Conservation (phyloP, 2,113 vertebrate genomes). For the Cephalopholis sonnerati region DNA sequence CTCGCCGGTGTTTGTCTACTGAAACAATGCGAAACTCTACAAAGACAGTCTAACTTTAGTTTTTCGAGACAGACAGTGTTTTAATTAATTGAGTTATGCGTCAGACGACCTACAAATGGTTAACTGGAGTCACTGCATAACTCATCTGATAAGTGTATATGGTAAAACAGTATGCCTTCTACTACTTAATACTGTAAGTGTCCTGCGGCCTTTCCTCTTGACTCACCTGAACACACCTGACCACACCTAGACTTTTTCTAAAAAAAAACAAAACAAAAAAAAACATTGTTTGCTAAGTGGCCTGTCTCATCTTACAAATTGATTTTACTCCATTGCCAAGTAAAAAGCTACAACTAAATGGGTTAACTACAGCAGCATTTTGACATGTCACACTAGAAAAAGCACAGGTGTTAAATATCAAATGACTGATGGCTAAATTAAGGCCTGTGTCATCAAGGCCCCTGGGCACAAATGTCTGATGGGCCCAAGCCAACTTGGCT, state of each 20-base stretch:
- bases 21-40: neutral
- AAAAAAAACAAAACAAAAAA: neutral
- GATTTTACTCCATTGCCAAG: neutral
- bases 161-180: neutral
- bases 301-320: neutral
- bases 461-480: too few species aligned
- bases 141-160: neutral
- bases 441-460: too few species aligned
- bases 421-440: neutral
- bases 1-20: neutral
- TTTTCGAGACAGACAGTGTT: too few species aligned
- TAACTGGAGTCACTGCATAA: neutral
- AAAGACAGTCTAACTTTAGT: neutral
- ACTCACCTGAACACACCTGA: neutral
- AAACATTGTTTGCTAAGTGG: neutral
- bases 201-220: too few species aligned
- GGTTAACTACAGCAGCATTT: neutral
- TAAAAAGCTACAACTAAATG: neutral
- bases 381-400: neutral
- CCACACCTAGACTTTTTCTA: neutral
- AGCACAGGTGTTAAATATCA: neutral
- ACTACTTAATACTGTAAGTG: too few species aligned
- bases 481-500: too few species aligned
- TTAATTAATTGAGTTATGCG: neutral
- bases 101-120: neutral